These are phyloP conservation scores for Brachionus plicatilis DNA, from an alignment of 1,140 invertebrate species.

Conservation along the genomic window DNA sequence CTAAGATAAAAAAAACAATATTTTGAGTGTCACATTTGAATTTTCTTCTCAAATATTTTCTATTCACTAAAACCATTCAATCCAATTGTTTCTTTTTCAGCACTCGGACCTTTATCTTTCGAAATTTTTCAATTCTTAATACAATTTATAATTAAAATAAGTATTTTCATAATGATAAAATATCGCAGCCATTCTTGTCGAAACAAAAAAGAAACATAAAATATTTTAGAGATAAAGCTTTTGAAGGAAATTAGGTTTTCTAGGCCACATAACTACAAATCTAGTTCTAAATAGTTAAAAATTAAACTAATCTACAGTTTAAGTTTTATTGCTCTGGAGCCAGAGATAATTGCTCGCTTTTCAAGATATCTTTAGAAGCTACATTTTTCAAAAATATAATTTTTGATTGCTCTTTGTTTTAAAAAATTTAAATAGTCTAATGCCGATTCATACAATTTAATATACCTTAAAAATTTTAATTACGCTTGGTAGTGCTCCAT, in stretches of 20 bases:
- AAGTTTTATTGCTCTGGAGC: not conserved
- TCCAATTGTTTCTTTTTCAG: not conserved
- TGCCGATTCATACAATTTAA: not conserved
- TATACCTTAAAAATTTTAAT: not conserved
- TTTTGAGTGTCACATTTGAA: not conserved
- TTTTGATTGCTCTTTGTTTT: not conserved
- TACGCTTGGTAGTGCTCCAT: not conserved
- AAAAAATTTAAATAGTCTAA: not conserved
- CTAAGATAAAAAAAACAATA: not conserved
- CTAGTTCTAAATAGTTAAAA: not conserved
- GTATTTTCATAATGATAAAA: not conserved
- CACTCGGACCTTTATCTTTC: not conserved
- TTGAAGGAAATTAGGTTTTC: not conserved
- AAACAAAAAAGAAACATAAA: not conserved
- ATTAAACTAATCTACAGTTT: not conserved
- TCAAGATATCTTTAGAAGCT: not conserved
- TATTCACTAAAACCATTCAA: not conserved
- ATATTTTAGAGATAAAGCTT: not conserved
- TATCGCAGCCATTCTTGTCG: not conserved
- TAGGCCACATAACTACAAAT: not conserved
- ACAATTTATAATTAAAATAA: not conserved
- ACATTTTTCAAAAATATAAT: not conserved
- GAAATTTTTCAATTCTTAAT: not conserved
- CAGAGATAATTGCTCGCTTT: not conserved
- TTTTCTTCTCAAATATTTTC: not conserved